Conservation (phyloP, 1,140 invertebrate genomes). For the Procambarus virginalis region DNA sequence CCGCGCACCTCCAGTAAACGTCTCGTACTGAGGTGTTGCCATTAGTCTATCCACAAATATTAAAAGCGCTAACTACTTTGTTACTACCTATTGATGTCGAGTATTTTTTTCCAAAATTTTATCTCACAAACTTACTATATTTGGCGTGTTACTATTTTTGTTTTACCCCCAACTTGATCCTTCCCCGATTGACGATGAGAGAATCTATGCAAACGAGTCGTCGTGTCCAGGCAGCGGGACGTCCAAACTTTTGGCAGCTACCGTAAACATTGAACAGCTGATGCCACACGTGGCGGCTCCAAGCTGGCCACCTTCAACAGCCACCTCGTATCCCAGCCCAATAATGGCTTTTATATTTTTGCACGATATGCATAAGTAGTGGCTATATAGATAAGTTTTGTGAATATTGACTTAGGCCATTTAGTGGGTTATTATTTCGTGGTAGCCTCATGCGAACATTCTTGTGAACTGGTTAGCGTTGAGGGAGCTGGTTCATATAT, state of each 20-base stretch:
- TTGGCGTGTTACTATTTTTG: not conserved
- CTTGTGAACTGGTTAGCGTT: not conserved
- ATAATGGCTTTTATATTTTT: not conserved
- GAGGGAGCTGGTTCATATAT: not conserved
- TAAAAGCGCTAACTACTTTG: not conserved
- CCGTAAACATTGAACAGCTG: not conserved
- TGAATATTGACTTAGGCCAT: not conserved
- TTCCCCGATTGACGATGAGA: not conserved
- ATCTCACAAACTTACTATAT: not conserved
- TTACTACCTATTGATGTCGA: not conserved
- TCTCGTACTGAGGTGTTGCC: not conserved
- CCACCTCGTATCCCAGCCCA: no score
- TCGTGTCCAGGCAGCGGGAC: conserved; percentile 46
- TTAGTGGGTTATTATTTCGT: not conserved
- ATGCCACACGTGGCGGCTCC: not conserved
- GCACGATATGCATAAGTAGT: not conserved
- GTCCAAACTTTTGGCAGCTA: conserved; percentile 18
- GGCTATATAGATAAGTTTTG: not conserved
- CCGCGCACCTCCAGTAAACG: not conserved
- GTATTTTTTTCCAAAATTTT: not conserved
- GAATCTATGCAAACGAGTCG: not conserved
- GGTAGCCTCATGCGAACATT: not conserved
- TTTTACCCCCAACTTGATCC: not conserved
- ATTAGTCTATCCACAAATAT: not conserved
- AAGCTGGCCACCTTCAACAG: not conserved